phyloP scores from a whole-genome alignment of 64 coral and sea anemone species.

The Exaiptasia diaphana region DNA sequence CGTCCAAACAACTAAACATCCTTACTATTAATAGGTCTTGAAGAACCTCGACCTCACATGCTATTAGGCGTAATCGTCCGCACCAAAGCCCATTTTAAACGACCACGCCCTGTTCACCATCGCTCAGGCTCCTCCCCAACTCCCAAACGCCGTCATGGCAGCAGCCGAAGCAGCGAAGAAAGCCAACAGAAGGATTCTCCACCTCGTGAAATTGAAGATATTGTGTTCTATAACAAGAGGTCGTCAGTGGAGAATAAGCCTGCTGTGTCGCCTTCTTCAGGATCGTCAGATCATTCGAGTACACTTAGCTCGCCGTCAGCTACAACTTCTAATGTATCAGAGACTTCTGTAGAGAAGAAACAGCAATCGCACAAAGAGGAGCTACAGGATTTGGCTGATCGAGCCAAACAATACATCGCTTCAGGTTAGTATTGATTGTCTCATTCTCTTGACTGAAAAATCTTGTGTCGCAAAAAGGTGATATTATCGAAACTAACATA shows the following conservation, averaged over 20 bases:
- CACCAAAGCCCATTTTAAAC: constrained; percentile 66
- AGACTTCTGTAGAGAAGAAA: constrained; percentile 12
- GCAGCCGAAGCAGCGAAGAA: constrained; percentile 24
- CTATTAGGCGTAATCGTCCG: constrained; percentile 90
- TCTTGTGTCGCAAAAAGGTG: background rate
- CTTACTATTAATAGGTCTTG: constrained; percentile 80
- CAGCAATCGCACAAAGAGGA: constrained; percentile 57
- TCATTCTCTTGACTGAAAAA: background rate
- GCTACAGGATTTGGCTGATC: constrained; percentile 60
- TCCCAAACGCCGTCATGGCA: constrained; percentile 44
- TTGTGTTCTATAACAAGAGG: constrained; percentile 83
- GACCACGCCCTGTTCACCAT: constrained; percentile 66
- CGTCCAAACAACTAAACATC: no score
- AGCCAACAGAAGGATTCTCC: constrained; percentile 62
- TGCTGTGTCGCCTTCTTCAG: constrained; percentile 16
- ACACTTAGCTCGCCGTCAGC: constrained; percentile 44
- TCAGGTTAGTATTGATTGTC: background rate
- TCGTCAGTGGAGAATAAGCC: background rate
- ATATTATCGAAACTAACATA: no score
- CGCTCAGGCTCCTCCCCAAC: constrained; percentile 25
- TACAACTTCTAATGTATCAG: constrained; percentile 8
- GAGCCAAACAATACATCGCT: constrained; percentile 58
- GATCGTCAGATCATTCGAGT: constrained; percentile 18
- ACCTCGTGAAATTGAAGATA: constrained; percentile 89
- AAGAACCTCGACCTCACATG: constrained; percentile 96